Percentiles rank a stretch among this genome's conserved stretches.
These are phyloP conservation scores for Mnemiopsis leidyi DNA, from an alignment of 37 sponge, comb jelly and placozoan species.

Conservation along the genomic window DNA sequence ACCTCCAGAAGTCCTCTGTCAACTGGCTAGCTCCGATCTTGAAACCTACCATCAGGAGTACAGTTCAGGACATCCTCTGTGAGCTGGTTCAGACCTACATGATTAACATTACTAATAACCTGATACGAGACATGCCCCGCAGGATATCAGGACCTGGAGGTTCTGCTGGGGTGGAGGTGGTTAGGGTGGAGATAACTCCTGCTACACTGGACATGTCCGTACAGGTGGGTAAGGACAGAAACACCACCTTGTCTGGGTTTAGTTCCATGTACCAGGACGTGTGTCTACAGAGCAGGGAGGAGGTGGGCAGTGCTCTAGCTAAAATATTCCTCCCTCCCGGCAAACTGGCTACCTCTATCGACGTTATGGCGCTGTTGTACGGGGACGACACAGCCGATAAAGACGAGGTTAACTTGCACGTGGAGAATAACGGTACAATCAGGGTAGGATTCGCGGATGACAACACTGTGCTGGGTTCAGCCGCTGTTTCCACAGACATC, in stretches of 20 bases:
- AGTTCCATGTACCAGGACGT: neutral
- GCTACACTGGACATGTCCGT: neutral
- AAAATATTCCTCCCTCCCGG: slow-evolving; percentile 27
- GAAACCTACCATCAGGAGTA: neutral
- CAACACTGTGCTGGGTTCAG: neutral
- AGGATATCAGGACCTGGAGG: neutral
- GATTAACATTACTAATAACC: neutral
- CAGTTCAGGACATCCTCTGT: neutral
- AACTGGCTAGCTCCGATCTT: slow-evolving; percentile 28
- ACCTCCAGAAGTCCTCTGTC: slow-evolving; percentile 3
- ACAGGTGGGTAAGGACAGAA: neutral
- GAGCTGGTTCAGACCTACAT: neutral
- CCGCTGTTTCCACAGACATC: neutral
- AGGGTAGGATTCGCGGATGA: neutral
- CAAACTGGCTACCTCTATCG: neutral
- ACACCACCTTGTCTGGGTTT: neutral
- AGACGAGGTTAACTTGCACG: neutral
- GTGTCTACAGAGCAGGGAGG: neutral
- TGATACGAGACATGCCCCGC: neutral
- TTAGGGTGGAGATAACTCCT: neutral
- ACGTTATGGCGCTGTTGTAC: neutral
- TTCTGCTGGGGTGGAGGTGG: neutral
- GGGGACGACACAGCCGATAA: neutral
- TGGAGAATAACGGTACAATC: neutral
- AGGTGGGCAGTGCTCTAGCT: neutral